Conservation (phyloP, 2,797 vertebrate species). For the Anniella stebbinsi region DNA sequence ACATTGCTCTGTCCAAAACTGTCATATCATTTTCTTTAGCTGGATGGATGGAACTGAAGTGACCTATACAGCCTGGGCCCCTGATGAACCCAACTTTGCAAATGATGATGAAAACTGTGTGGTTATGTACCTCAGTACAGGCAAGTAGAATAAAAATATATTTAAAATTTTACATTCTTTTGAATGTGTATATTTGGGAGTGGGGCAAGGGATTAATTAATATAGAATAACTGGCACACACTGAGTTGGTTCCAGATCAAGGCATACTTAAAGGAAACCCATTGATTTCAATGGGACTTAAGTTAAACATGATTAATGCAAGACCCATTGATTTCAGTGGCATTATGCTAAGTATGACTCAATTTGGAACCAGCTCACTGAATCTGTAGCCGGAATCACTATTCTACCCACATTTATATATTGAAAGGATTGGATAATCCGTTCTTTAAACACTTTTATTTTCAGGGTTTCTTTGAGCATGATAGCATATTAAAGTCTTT, state of each 20-base stretch:
- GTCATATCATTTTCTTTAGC: slow-evolving; percentile 75
- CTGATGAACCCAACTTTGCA: slow-evolving; percentile 95
- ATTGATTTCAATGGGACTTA: neutral
- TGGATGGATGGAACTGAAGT: slow-evolving; percentile 91
- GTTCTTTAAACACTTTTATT: neutral
- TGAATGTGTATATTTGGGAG: neutral
- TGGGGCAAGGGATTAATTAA: neutral
- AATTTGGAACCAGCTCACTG: neutral
- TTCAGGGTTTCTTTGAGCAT: neutral
- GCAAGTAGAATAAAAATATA: slow-evolving; percentile 74
- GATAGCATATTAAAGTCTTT: neutral
- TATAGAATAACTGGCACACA: neutral
- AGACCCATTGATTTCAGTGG: neutral
- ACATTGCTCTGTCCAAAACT: neutral
- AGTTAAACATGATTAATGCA: neutral
- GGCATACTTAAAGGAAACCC: neutral
- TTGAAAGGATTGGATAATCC: neutral
- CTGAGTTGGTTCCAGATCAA: neutral
- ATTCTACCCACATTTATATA: neutral
- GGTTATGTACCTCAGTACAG: slow-evolving; percentile 87
- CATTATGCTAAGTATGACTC: neutral
- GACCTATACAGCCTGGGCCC: slow-evolving; percentile 88
- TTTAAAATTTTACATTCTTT: neutral
- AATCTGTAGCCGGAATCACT: neutral
- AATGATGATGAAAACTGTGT: slow-evolving; percentile 98